Evolutionary conservation across 2,797 vertebrate species (phyloP), one percentile per base, ranked within the genome.

Genomic region (Coccyzus lansbergi): DNA sequence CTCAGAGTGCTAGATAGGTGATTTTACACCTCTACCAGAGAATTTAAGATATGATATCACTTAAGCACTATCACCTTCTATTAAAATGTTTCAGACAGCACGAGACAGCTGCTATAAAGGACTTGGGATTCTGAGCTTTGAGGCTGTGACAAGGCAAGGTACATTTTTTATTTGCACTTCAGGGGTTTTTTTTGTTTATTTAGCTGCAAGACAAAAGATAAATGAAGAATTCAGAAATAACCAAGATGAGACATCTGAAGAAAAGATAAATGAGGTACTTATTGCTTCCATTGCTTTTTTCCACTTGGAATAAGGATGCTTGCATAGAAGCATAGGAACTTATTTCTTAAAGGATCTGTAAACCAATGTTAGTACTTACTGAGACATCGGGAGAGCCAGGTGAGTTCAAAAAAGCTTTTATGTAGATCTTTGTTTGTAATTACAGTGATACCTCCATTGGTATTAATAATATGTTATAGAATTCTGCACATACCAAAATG

Each of bases 151-250:
- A 88, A 56, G 48, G 33, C 18, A 64, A 53, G 20, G 15, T 55
- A 21, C 0, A 31, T 1, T 9, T 59, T 70, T 58, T 80, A 18
- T 67, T 87, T 28, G 56, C 1, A 0, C 11, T 58, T 42, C 2
- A 16, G 12, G 6, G 74, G n/a, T 53, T 38, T 63, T 67, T n/a
- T n/a, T n/a, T 70, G 19, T 48, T 92, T 60, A n/a, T 75, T 44
- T 81, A 96, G 96, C 94, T 88, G 98, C 98, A 88, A 98, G 98
- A 94, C 96, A 97, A 96, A 99, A 98, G 97, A 99, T 99, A 97
- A 99, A 99, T 62, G 98, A 99, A 96, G 99, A 99, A 97, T 99
- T 99, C 94, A 98, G 64, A 95, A 99, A 97, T 95, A 98, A 99
- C 95, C 98, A 97, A 98, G 86, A 90, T 42, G 99, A 99, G 96